A percentile compares a stretch with the other conserved stretches of the same genome.
Evolutionary conservation across 2,888 invertebrate genomes (phyloP).

Genomic region (Danaus chrysippus): DNA sequence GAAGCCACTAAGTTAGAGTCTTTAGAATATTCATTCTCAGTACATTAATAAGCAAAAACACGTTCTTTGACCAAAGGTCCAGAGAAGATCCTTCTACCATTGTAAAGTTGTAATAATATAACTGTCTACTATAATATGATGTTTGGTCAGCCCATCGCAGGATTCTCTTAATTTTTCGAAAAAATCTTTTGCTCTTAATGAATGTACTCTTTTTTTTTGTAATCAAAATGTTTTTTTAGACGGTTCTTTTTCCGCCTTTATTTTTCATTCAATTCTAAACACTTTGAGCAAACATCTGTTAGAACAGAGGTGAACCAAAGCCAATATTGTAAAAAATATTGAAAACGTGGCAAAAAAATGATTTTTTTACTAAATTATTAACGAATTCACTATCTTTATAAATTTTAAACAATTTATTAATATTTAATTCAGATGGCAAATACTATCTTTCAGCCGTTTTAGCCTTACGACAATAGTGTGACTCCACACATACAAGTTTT

Average conservation of each 20-base stretch:
- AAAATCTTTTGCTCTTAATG: slow-evolving; percentile 20
- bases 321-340: slow-evolving; percentile 33
- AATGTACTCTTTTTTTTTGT: slow-evolving; percentile 26
- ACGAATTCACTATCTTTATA: slow-evolving; percentile 25
- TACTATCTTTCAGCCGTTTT: slow-evolving; percentile 25
- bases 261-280: slow-evolving; percentile 30
- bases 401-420: slow-evolving; percentile 30
- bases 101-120: too few relatives aligned
- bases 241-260: slow-evolving; percentile 26
- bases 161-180: slow-evolving; percentile 15
- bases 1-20: too few relatives aligned
- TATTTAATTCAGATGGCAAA: slow-evolving; percentile 29
- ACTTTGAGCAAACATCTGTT: slow-evolving; percentile 33
- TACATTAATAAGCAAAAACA: too few relatives aligned
- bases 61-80: too few relatives aligned
- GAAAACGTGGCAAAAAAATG: slow-evolving; percentile 33
- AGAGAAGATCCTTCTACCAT: too few relatives aligned
- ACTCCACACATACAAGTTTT: slow-evolving; percentile 30
- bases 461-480: slow-evolving; percentile 33
- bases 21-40: too few relatives aligned
- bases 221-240: slow-evolving; percentile 24
- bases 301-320: slow-evolving; percentile 32
- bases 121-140: slow-evolving; percentile 11
- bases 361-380: too few relatives aligned
- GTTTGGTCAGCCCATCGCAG: slow-evolving; percentile 17